Conservation (phyloP, 2,113 vertebrate species). For the Aptenodytes patagonicus region DNA sequence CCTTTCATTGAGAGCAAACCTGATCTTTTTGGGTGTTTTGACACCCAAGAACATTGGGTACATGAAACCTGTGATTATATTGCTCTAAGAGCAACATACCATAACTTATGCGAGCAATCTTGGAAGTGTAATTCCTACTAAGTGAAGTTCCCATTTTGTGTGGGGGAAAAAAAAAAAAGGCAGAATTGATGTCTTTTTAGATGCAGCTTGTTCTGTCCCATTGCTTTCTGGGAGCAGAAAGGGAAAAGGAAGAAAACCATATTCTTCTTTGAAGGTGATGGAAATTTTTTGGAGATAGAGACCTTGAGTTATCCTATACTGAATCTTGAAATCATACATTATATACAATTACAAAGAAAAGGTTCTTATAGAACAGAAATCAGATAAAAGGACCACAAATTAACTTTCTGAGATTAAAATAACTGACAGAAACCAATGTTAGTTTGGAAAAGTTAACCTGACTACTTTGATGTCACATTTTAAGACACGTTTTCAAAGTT, state of each 20-base stretch:
- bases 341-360: not conserved
- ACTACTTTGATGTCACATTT: not conserved
- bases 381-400: not conserved
- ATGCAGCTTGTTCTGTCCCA: not conserved
- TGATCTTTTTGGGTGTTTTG: not conserved
- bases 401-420: not conserved
- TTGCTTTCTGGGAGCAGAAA: not conserved
- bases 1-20: not conserved
- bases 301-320: not conserved
- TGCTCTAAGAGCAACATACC: not conserved
- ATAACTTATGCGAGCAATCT: not conserved
- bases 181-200: not conserved
- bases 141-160: not conserved
- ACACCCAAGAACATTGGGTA: not conserved
- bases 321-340: not conserved
- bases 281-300: not conserved
- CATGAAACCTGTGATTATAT: not conserved
- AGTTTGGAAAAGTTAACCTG: not conserved
- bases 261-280: not conserved
- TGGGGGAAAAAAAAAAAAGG: rapidly evolving
- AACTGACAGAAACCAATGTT: not conserved
- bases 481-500: not conserved
- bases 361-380: not conserved
- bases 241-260: not conserved
- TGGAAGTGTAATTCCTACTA: not conserved